phyloP scores from a whole-genome alignment of 2,888 invertebrate species.

The Odontomyia ornata region DNA sequence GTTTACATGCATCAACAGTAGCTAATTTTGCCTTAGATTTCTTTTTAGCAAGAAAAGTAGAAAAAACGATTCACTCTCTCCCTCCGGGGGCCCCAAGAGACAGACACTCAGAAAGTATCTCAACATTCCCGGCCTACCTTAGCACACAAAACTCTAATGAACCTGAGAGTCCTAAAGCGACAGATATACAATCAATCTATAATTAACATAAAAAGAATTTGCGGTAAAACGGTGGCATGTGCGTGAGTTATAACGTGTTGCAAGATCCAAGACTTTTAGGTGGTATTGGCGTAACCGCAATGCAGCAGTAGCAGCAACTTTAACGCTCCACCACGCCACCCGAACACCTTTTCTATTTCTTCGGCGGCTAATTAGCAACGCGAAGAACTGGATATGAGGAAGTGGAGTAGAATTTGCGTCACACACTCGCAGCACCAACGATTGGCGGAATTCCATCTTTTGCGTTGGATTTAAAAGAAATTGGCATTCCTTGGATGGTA shows the following conservation, averaged over 20 bases:
- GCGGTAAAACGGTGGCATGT: constrained; percentile 16
- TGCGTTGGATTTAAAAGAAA: constrained; percentile 8
- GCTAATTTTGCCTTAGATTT: no score
- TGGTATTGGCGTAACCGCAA: neutral
- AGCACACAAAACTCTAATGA: neutral
- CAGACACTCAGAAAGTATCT: no score
- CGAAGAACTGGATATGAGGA: constrained; percentile 23
- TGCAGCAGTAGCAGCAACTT: no score
- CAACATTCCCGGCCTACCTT: no score
- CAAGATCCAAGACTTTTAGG: neutral
- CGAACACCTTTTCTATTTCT: neutral
- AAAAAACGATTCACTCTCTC: no score
- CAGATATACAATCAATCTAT: neutral
- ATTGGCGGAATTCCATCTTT: constrained; percentile 13
- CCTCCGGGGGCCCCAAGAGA: no score
- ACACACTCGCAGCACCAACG: neutral
- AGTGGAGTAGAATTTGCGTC: constrained; percentile 19
- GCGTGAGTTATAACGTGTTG: neutral
- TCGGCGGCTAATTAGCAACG: constrained; percentile 6
- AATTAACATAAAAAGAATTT: constrained; percentile 25
- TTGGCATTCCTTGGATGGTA: constrained; percentile 9
- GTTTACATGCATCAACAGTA: no score
- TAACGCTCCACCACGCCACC: neutral
- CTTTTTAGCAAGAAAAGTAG: no score
- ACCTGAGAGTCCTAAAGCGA: neutral